These are phyloP conservation scores for Pampus argenteus DNA, from an alignment of 2,797 vertebrate species.

Conservation along the genomic window DNA sequence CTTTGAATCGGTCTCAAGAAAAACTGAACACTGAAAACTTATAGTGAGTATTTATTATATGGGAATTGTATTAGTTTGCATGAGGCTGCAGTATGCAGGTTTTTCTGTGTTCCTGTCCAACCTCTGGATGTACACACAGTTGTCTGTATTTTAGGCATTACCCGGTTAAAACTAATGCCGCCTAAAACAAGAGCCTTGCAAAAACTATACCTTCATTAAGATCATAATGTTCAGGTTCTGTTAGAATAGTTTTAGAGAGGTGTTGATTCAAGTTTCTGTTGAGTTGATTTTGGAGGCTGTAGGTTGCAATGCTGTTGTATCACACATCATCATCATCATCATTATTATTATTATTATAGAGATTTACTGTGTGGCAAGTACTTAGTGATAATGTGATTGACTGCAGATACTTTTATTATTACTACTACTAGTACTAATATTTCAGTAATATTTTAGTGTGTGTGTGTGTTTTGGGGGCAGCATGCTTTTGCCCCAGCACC, in stretches of 20 bases:
- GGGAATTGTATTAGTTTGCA: slow-evolving; percentile 12
- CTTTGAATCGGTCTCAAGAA: background rate
- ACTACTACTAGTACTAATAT: background rate
- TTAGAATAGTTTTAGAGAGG: background rate
- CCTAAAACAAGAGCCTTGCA: background rate
- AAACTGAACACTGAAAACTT: background rate
- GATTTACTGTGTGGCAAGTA: background rate
- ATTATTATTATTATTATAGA: background rate
- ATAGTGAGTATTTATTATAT: background rate
- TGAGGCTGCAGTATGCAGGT: background rate
- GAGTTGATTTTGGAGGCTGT: slow-evolving; percentile 2
- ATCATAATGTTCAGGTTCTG: background rate
- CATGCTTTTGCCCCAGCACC: background rate
- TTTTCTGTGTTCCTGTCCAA: slow-evolving; percentile 1
- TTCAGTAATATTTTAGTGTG: too few species aligned
- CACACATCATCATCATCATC: too few species aligned
- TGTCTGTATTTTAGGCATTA: slow-evolving; percentile 19
- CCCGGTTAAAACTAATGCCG: background rate
- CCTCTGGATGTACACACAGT: background rate
- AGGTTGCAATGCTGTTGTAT: background rate
- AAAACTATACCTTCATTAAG: background rate
- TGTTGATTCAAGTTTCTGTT: slow-evolving; percentile 4
- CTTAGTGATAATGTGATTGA: background rate
- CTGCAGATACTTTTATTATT: background rate
- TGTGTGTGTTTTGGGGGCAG: too few species aligned